phyloP scores from a whole-genome alignment of 2,888 invertebrate species.

The Drosophila austrosaltans region DNA sequence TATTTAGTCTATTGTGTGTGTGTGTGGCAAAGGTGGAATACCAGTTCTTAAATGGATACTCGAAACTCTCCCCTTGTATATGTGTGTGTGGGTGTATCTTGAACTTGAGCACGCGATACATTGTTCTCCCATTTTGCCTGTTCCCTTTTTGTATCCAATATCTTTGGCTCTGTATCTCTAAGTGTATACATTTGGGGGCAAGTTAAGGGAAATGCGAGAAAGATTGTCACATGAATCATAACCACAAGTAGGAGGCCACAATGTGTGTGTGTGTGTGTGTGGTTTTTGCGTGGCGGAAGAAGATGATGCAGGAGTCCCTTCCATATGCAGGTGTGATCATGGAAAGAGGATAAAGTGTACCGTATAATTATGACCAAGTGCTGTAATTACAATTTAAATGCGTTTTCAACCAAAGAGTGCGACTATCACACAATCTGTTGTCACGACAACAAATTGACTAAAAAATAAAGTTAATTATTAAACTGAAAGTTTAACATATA shows the following conservation, averaged over 20 bases:
- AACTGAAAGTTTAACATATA: no score
- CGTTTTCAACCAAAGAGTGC: not conserved
- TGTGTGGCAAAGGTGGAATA: conserved; percentile 1
- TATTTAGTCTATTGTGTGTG: conserved; percentile 3
- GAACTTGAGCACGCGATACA: conserved; percentile 6
- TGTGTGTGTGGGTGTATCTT: not conserved
- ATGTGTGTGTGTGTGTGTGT: not conserved
- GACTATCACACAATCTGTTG: not conserved
- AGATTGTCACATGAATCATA: not conserved
- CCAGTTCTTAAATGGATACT: not conserved
- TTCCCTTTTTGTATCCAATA: not conserved
- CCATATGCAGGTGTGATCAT: not conserved
- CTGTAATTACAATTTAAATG: not conserved
- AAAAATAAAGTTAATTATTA: not conserved
- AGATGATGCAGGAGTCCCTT: no score
- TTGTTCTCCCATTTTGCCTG: not conserved
- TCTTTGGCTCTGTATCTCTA: not conserved
- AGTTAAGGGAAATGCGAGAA: not conserved
- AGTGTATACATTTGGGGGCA: not conserved
- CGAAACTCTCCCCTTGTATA: conserved; percentile 9
- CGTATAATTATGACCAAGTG: conserved; percentile 1
- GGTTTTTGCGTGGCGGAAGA: not conserved
- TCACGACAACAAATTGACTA: not conserved
- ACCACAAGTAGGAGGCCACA: not conserved
- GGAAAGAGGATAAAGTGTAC: not conserved